Conservation (phyloP, 2,797 vertebrate species). For the Macrochelys suwanniensis region DNA sequence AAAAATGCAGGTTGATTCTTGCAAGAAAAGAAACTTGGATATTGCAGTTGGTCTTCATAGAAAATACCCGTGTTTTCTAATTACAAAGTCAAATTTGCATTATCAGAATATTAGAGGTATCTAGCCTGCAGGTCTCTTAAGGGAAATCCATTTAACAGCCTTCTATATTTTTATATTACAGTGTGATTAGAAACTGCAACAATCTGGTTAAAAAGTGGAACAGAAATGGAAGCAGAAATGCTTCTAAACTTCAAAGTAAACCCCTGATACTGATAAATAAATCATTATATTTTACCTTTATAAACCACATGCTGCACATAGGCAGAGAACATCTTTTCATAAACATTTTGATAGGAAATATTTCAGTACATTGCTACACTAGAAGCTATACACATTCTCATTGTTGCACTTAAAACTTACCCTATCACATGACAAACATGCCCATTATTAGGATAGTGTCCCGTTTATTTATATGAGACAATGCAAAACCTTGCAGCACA, state of each 20-base stretch:
- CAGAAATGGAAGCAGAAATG: neutral
- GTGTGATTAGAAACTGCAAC: neutral
- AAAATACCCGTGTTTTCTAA: slow-evolving; percentile 3
- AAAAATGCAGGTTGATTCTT: neutral
- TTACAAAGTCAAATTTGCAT: slow-evolving; percentile 6
- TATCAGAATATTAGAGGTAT: slow-evolving; percentile 16
- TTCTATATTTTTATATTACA: neutral
- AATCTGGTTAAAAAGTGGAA: neutral
- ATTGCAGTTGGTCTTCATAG: neutral
- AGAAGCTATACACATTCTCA: neutral
- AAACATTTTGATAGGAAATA: neutral
- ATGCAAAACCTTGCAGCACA: neutral
- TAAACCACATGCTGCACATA: neutral
- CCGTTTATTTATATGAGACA: neutral
- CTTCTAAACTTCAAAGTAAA: neutral
- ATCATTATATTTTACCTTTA: neutral
- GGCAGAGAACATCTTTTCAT: neutral
- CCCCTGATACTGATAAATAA: neutral
- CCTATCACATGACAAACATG: neutral
- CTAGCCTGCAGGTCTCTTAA: neutral
- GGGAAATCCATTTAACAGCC: neutral
- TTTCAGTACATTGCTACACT: neutral
- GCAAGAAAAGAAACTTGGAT: neutral
- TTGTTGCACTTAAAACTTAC: neutral
- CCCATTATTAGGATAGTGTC: fast-evolving